Base-by-base conservation (phyloP, 2,888 invertebrate species). In the Saturnia japonica region DNA sequence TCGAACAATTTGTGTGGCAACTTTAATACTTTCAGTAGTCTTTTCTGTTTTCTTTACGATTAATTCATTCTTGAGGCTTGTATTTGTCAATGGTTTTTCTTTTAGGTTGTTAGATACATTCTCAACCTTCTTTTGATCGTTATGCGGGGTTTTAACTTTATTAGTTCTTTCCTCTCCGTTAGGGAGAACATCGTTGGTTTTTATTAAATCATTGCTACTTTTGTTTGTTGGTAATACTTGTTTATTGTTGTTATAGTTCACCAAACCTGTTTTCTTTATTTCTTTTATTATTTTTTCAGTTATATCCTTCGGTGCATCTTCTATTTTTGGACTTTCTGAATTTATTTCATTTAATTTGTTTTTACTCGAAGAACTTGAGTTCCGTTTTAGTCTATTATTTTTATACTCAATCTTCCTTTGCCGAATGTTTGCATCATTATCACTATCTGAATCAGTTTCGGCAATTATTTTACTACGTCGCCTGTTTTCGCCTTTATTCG, bases 401-500 rank as follows among this genome's bases (percentile, higher is more conserved):
- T 94, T 94, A 74, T 86, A 94, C 70, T 94, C 94, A 75, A 87
- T 84, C 82, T 93, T 94, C 73, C 94, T 87, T 78, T 91, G 91
- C 79, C 93, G 88, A 75, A 91, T 82, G 74, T 90, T 92, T 68
- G 86, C 72, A 85, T 93, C 86, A 84, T 88, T 85, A 81, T 93
- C 86, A 79, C 91, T 86, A 77, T 90, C 85, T 83, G 93, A 87
- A 87, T 92, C 87, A 80, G 91, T 87, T 82, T 91, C 90, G 82
- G 90, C 88, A 81, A 94, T 87, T 77, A 92, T 79, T 86, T 94
- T 90, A 80, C 90, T 88, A 73, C 94, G 88, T 86, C 94, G 88
- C 88, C 92, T 90, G 88, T 86, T 88, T 82, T 94, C 89, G 75
- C 89, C 89, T 93, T 93, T 91, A 91, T 91, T 93, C 84, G 94